These are phyloP conservation scores for Rhinichthys osculus DNA, from an alignment of 2,797 vertebrate genomes.

Conservation along the genomic window DNA sequence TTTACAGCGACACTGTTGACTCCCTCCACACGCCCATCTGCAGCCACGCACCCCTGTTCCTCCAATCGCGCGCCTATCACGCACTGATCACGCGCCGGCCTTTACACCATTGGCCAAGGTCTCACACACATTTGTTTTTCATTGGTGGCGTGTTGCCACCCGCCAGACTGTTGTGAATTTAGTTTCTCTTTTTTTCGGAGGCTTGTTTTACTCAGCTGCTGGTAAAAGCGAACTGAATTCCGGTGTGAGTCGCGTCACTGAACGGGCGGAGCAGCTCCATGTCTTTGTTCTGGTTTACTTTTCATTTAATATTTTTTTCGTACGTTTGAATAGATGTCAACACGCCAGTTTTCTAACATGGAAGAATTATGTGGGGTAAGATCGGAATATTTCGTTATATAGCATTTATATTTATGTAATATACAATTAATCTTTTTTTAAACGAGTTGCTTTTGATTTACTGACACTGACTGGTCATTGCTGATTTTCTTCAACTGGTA, in stretches of 20 bases:
- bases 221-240: constrained; percentile 72
- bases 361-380: constrained; percentile 76
- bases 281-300: constrained; percentile 77
- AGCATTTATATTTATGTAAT: constrained; percentile 28
- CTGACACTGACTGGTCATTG: not conserved
- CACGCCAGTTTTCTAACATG: constrained; percentile 71
- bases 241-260: constrained; percentile 57
- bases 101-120: constrained; percentile 77
- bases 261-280: constrained; percentile 64
- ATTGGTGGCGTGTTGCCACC: constrained; percentile 83
- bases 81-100: constrained; percentile 87
- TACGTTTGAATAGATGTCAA: constrained; percentile 67
- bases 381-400: not conserved
- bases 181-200: constrained; percentile 77
- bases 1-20: constrained; percentile 82
- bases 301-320: constrained; percentile 62
- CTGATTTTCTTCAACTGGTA: not conserved
- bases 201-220: constrained; percentile 84
- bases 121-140: constrained; percentile 65
- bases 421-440: not conserved
- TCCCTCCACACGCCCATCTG: constrained; percentile 73
- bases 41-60: constrained; percentile 85
- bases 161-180: constrained; percentile 81
- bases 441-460: not conserved
- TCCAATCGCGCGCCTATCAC: constrained; percentile 82